A percentile compares a stretch with the other conserved stretches of the same genome.
Evolutionary conservation across 2,888 invertebrate species (phyloP).

Genomic region (Teleiodes luculella): DNA sequence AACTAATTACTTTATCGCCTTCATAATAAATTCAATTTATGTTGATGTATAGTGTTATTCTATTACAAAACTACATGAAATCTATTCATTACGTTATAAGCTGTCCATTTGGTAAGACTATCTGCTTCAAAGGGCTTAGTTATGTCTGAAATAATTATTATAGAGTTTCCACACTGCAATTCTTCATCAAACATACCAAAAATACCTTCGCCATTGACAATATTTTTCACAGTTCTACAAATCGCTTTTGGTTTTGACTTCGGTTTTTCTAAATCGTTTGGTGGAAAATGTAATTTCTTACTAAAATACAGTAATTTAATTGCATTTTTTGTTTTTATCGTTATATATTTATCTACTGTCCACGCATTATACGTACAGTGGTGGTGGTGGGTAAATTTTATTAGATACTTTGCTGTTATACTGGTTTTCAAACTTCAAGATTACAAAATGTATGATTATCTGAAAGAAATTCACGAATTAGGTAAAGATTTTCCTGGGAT

Average conservation of each 20-base stretch:
- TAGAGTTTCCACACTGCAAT: neutral
- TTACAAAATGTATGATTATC: neutral
- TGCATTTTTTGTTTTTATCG: neutral
- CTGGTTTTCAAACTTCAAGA: neutral
- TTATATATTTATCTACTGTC: neutral
- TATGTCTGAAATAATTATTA: neutral
- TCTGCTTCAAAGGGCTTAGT: neutral
- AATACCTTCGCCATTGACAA: neutral
- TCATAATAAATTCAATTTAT: too few relatives aligned
- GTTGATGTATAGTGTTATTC: too few relatives aligned
- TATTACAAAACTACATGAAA: too few relatives aligned
- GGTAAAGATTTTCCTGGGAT: neutral
- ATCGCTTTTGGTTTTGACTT: neutral
- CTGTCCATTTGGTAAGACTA: neutral
- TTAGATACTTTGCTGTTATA: neutral
- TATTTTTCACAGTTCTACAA: neutral
- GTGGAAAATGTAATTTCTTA: neutral
- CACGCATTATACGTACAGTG: neutral
- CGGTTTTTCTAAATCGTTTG: neutral
- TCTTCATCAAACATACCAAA: neutral
- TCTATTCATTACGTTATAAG: too few relatives aligned
- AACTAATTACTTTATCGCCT: too few relatives aligned
- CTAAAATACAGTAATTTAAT: neutral
- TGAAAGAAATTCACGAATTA: neutral
- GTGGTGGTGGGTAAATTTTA: conserved; percentile 1